Percentiles rank a stretch among this genome's conserved stretches.
These are phyloP conservation scores for Erpobdella octoculata DNA, from an alignment of 2,888 invertebrate species.

Conservation along the genomic window DNA sequence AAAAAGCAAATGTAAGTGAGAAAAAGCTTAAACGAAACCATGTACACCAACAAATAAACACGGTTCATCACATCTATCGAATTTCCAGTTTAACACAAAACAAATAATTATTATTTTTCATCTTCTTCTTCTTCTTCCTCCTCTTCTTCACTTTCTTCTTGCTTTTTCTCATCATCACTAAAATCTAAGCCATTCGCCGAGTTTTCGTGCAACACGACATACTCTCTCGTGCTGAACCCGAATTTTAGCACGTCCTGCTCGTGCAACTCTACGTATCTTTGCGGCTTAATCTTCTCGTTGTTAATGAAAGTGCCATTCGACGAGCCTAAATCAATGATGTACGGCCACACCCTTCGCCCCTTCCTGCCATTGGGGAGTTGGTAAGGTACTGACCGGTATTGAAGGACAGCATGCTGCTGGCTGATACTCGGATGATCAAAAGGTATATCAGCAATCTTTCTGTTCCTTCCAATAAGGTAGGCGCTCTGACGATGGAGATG, in stretches of 20 bases:
- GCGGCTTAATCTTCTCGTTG: conserved; percentile 79
- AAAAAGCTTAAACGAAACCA: no score
- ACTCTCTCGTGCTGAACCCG: conserved; percentile 91
- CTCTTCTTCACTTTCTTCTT: no score
- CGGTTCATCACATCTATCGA: no score
- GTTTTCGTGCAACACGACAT: conserved; percentile 82
- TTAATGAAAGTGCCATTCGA: conserved; percentile 95
- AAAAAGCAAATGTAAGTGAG: no score
- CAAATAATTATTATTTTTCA: no score
- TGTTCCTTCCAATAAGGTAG: conserved; percentile 85
- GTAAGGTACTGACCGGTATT: conserved; percentile 81
- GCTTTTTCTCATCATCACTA: neutral
- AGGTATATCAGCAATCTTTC: conserved; percentile 86
- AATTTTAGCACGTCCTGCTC: conserved; percentile 96
- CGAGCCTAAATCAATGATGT: conserved; percentile 90
- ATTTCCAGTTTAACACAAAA: no score
- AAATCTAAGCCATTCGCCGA: conserved; percentile 31
- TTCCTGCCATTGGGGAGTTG: conserved; percentile 61
- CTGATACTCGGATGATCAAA: conserved; percentile 98
- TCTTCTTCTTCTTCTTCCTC: no score
- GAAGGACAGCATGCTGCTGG: conserved; percentile 91
- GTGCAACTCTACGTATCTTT: conserved; percentile 80
- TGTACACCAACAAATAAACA: no score
- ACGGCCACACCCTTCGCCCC: conserved; percentile 73
- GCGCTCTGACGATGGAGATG: conserved; percentile 94